Evolutionary conservation across 2,888 invertebrate genomes (phyloP).

Genomic region (Exocentrus adspersus): DNA sequence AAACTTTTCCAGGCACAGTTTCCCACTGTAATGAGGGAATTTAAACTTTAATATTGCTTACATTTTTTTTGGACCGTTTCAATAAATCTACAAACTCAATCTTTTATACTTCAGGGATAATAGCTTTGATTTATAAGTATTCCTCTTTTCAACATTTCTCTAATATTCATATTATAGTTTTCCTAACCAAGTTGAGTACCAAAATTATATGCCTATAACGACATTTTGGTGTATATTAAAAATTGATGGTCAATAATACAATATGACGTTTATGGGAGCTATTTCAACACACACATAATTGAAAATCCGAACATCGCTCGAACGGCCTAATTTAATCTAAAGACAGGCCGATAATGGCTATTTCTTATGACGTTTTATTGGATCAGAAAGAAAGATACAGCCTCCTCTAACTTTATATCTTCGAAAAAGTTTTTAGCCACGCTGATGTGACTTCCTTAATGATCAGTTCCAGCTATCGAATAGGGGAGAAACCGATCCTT

Average conservation of each 20-base stretch:
- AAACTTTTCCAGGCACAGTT: conserved; percentile 35
- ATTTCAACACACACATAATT: background rate
- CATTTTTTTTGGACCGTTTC: conserved; percentile 21
- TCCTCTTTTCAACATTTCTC: too few relatives aligned
- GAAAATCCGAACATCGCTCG: background rate
- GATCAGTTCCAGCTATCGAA: background rate
- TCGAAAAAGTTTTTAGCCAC: background rate
- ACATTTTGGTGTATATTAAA: too few relatives aligned
- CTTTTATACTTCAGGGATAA: too few relatives aligned
- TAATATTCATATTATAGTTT: too few relatives aligned
- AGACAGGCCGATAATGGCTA: background rate
- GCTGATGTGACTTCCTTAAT: background rate
- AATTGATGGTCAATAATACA: too few relatives aligned
- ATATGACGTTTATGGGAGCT: too few relatives aligned
- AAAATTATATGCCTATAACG: too few relatives aligned
- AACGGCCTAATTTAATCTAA: background rate
- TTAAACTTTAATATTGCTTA: conserved; percentile 38
- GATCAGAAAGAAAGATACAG: background rate
- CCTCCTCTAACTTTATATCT: background rate
- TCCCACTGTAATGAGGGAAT: conserved; percentile 38
- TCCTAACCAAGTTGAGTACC: too few relatives aligned
- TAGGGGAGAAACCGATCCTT: background rate
- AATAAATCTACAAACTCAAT: background rate
- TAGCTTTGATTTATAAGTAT: too few relatives aligned
- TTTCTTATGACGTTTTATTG: background rate